These are phyloP conservation scores for Synergus umbraculus DNA, from an alignment of 2,888 invertebrate species.

Conservation along the genomic window DNA sequence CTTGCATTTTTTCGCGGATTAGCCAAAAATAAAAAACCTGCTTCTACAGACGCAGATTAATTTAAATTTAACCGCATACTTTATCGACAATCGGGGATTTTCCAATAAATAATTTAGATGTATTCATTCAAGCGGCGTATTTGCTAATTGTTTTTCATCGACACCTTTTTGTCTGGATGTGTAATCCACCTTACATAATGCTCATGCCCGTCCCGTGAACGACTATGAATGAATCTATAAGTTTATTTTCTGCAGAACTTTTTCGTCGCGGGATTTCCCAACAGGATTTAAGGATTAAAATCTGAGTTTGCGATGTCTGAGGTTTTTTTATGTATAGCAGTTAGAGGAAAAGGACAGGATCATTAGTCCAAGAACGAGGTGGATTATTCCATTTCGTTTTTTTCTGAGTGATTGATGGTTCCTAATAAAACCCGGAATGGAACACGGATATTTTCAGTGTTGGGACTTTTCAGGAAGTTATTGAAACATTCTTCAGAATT, in stretches of 20 bases:
- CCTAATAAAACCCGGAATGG: not conserved
- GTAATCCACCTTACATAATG: constrained; percentile 20
- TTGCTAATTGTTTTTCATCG: constrained; percentile 6
- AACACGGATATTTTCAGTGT: not conserved
- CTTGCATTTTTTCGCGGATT: not conserved
- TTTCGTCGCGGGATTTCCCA: not conserved
- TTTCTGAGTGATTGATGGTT: not conserved
- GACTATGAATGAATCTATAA: not conserved
- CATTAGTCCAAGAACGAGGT: constrained; percentile 15
- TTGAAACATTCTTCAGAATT: no score
- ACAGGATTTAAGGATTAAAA: constrained; percentile 10
- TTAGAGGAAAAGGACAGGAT: constrained; percentile 12
- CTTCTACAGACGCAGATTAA: not conserved
- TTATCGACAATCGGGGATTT: constrained; percentile 29
- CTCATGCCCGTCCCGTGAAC: not conserved
- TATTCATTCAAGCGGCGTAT: not conserved
- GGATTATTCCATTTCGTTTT: not conserved
- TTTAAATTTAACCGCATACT: not conserved
- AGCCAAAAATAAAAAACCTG: not conserved
- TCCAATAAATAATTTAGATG: not conserved
- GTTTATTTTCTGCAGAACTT: not conserved
- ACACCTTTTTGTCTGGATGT: not conserved
- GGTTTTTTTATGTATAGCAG: not conserved
- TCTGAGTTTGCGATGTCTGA: not conserved
- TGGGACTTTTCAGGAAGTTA: no score